These are phyloP conservation scores for Blastobasis lacticolella DNA, from an alignment of 2,888 invertebrate genomes.

Conservation along the genomic window DNA sequence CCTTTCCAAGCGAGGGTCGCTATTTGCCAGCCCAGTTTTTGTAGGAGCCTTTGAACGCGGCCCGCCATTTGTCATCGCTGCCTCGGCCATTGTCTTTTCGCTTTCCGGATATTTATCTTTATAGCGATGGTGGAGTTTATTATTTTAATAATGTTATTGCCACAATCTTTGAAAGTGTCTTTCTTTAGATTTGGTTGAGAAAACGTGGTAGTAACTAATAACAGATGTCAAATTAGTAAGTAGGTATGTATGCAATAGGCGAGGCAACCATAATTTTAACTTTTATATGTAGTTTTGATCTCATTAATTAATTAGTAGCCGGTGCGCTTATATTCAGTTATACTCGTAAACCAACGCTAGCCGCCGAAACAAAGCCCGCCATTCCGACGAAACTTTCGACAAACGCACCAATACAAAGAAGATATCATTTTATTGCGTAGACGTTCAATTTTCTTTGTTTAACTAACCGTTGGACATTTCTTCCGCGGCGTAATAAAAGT, in stretches of 20 bases:
- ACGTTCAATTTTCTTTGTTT: slow-evolving; percentile 55
- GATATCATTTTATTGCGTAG: slow-evolving; percentile 44
- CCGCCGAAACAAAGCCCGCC: slow-evolving; percentile 25
- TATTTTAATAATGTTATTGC: slow-evolving; percentile 24
- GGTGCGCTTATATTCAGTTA: neutral
- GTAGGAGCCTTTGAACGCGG: slow-evolving; percentile 22
- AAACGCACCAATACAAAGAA: slow-evolving; percentile 26
- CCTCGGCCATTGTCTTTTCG: slow-evolving; percentile 34
- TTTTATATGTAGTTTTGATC: neutral
- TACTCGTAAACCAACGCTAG: slow-evolving; percentile 6
- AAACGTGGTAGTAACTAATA: neutral
- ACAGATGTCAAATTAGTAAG: neutral
- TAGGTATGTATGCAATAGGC: neutral
- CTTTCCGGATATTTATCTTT: slow-evolving; percentile 36
- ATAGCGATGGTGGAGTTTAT: slow-evolving; percentile 28
- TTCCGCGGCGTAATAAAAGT: slow-evolving; percentile 44
- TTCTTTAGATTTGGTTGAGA: too few relatives aligned
- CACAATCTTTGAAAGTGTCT: slow-evolving; percentile 2
- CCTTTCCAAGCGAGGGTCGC: slow-evolving; percentile 12
- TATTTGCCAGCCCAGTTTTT: slow-evolving; percentile 24
- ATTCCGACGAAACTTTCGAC: neutral
- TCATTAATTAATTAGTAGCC: neutral
- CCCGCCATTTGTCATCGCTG: slow-evolving; percentile 33
- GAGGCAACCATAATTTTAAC: neutral
- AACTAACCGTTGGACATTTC: slow-evolving; percentile 53